These are phyloP conservation scores for Spodoptera littoralis DNA, from an alignment of 2,888 invertebrate genomes.

Conservation along the genomic window DNA sequence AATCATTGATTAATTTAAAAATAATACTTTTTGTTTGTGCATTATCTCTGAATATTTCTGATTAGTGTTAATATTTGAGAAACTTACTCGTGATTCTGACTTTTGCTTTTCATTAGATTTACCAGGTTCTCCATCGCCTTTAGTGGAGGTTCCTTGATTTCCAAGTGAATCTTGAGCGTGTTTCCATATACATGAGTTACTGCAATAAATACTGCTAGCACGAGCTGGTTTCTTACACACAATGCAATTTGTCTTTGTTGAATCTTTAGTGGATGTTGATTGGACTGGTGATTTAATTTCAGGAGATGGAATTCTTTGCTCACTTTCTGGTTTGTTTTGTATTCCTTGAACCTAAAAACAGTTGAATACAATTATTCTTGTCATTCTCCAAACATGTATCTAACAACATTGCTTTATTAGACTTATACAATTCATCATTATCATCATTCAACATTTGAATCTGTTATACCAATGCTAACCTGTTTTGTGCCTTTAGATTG, in stretches of 20 bases:
- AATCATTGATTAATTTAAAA: constrained; percentile 41
- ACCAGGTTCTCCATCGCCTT: constrained; percentile 67
- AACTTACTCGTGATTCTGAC: constrained; percentile 80
- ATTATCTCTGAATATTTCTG: background rate
- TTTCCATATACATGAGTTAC: constrained; percentile 95
- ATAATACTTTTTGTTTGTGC: too few relatives aligned
- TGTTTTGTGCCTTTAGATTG: constrained; percentile 67
- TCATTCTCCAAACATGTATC: too few relatives aligned
- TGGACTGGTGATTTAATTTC: constrained; percentile 50
- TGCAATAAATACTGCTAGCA: constrained; percentile 96
- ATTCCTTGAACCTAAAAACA: constrained; percentile 48
- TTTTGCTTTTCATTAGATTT: constrained; percentile 74
- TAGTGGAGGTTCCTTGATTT: constrained; percentile 63
- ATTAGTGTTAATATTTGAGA: background rate
- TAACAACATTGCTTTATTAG: too few relatives aligned
- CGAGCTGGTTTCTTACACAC: constrained; percentile 93
- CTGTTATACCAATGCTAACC: constrained; percentile 55
- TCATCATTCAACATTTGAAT: too few relatives aligned
- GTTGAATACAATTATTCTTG: background rate
- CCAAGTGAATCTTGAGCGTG: constrained; percentile 93
- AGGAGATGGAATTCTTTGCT: constrained; percentile 34
- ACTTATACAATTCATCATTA: too few relatives aligned
- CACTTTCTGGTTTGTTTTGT: constrained; percentile 62
- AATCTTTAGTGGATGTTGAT: constrained; percentile 56
- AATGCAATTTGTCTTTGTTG: constrained; percentile 89